Percentiles rank a stretch among this genome's conserved stretches.
Conservation (phyloP, 2,113 vertebrate genomes). For the Mustela nigripes region DNA sequence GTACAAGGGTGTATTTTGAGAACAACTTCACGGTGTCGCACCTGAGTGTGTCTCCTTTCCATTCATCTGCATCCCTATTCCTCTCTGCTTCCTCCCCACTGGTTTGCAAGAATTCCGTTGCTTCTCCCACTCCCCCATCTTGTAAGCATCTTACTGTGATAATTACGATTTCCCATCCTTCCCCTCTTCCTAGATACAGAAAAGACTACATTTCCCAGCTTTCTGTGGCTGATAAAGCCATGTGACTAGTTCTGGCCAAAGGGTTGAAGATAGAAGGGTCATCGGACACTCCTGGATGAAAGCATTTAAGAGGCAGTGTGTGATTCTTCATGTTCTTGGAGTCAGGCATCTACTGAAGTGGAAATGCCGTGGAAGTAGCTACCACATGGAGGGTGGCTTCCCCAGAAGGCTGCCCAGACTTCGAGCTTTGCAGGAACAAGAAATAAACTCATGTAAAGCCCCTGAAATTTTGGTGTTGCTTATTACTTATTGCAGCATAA, state of each 20-base stretch:
- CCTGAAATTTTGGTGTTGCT: not conserved
- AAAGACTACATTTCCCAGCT: not conserved
- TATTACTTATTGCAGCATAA: not conserved
- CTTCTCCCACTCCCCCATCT: too few species aligned
- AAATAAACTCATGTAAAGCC: not conserved
- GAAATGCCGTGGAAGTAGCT: not conserved
- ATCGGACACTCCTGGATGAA: not conserved
- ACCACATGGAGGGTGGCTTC: not conserved
- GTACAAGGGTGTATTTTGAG: not conserved
- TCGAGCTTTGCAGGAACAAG: not conserved
- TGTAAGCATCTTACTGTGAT: not conserved
- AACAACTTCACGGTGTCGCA: not conserved
- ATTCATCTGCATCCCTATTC: not conserved
- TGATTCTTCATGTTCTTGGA: not conserved
- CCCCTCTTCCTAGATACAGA: not conserved
- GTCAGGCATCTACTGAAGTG: not conserved
- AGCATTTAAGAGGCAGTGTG: not conserved
- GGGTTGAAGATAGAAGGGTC: not conserved
- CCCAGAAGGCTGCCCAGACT: not conserved
- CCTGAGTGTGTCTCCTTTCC: not conserved
- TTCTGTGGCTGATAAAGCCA: not conserved
- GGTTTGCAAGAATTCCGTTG: not conserved
- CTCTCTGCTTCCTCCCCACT: not conserved
- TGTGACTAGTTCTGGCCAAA: not conserved
- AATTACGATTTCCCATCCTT: not conserved